Base-by-base conservation (phyloP, 1,140 invertebrate species). In the Trinorchestia longiramus region DNA sequence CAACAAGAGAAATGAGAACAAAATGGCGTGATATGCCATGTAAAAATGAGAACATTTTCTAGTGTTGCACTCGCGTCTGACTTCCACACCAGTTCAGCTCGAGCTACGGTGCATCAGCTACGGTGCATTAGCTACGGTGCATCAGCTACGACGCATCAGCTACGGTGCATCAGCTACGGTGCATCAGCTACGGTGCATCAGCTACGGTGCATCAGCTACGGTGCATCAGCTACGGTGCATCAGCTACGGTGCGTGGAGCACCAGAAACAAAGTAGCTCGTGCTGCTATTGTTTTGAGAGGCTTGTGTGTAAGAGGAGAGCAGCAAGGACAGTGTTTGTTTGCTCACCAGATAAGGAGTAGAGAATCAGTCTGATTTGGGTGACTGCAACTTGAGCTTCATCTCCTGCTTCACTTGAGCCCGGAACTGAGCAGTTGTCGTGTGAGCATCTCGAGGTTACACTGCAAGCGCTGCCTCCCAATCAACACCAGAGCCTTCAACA, bases 261-360 rank as follows among this genome's bases (percentile, higher is more conserved):
- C 62, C 62, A 77, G 36, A 28, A 77, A 77, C 62, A 77, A 77
- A 77, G 62, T 28, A 77, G 62, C 62, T 90, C 43, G 43, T 90
- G 88, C 43, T 4, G 88, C 88, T 15, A 3, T 8, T 43, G 88
- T 90, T 41, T 19, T 3, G 88, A 11, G n/a, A 43, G 43, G n/a
- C 8, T 42, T 90, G 88, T 42, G 88, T 41, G 88, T 41, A 11
- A 42, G 11, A 90, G 88, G 4, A 90, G 11, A 36, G 88, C 88
- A 8, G 43, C 43, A 41, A 42, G 88, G 41, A 11, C 41, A 4
- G 23, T 42, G 88, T 43, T 42, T 90, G 88, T 90, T 90, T 90
- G 88, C 43, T 90, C 88, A 17, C 41, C 88, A 42, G 88, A 90
- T 90, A 90, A 90, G 62, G 88, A 90, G n/a, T 41, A 42, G 88